Evolutionary conservation across 1,140 invertebrate species (phyloP).

Genomic region (Prorops nasuta): DNA sequence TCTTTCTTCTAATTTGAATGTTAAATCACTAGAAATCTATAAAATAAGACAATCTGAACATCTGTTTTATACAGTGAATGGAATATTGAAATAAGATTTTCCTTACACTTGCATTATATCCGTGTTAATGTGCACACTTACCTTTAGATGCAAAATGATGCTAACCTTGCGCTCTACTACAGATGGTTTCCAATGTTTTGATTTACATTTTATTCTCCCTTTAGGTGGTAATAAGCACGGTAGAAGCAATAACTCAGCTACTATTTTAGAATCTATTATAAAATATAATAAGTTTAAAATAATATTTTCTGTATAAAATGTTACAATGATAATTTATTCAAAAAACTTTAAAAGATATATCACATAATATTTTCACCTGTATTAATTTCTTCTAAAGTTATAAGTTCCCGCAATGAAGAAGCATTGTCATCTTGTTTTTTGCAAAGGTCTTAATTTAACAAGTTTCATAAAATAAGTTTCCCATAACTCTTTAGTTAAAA

Average conservation of each 20-base stretch:
- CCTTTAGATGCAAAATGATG: slow-evolving; percentile 1
- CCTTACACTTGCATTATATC: not conserved
- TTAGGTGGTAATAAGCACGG: slow-evolving; percentile 11
- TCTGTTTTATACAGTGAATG: too few relatives aligned
- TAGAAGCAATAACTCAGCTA: slow-evolving; percentile 1
- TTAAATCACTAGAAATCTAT: not conserved
- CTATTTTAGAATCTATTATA: slow-evolving; percentile 3
- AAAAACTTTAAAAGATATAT: not conserved
- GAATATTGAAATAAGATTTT: not conserved
- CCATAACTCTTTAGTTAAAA: not conserved
- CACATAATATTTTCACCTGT: not conserved
- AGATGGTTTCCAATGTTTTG: slow-evolving; percentile 5
- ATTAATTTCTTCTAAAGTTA: not conserved
- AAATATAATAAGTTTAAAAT: not conserved
- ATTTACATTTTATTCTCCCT: slow-evolving; percentile 1
- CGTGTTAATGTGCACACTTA: slow-evolving; percentile 7
- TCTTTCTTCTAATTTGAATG: not conserved
- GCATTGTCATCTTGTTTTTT: slow-evolving; percentile 3
- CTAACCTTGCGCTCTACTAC: slow-evolving; percentile 4
- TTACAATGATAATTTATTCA: too few relatives aligned
- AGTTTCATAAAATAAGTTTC: not conserved
- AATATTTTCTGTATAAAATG: not conserved
- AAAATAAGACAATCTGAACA: not conserved
- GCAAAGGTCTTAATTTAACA: not conserved
- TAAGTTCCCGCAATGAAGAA: not conserved